phyloP scores from a whole-genome alignment of 2,113 vertebrate genomes.

The Rynchops niger region DNA sequence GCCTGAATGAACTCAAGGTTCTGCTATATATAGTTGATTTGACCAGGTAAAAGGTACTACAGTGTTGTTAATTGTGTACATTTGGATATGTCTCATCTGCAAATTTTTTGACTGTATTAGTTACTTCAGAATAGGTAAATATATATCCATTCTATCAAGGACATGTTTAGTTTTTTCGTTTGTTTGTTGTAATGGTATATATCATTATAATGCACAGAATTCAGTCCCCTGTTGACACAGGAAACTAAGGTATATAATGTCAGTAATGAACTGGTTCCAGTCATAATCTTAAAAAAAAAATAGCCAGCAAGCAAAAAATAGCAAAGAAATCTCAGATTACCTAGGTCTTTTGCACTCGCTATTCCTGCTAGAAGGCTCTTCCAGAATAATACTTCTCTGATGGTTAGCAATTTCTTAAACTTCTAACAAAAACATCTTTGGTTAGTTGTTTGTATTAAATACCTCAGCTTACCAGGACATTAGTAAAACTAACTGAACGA shows the following conservation, averaged over 20 bases:
- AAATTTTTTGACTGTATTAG: background rate
- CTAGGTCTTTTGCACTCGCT: background rate
- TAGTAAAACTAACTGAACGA: background rate
- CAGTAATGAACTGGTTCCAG: background rate
- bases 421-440: background rate
- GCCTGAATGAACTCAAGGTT: background rate
- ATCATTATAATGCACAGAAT: background rate
- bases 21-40: background rate
- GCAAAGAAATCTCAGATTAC: background rate
- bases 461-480: background rate
- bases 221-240: background rate
- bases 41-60: background rate
- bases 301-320: background rate
- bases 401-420: background rate
- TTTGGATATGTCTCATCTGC: background rate
- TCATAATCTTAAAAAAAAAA: background rate
- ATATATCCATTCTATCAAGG: background rate
- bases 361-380: background rate
- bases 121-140: background rate
- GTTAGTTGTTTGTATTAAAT: background rate
- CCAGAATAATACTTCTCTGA: background rate
- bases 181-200: background rate
- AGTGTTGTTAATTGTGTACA: background rate
- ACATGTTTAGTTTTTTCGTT: background rate
- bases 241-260: background rate